Evolutionary conservation across 2,113 vertebrate genomes (phyloP), one percentile per base, ranked within the genome.

Genomic region (Rhombomys opimus): DNA sequence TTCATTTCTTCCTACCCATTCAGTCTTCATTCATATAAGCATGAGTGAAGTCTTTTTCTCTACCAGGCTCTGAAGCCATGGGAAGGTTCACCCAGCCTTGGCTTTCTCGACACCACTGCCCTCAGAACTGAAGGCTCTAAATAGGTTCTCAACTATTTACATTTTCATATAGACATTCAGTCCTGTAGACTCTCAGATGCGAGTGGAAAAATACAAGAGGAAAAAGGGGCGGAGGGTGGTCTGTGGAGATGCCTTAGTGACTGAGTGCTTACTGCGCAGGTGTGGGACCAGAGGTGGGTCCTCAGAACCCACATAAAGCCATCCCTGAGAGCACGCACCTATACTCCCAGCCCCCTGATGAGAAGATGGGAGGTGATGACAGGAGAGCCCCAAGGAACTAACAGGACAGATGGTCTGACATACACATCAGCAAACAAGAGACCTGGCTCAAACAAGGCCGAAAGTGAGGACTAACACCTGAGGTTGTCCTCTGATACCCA

Each of bases 191-290:
- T 10, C 38, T 1, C 17, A 57, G 27, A 85, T 7, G 80, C 35
- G 20, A 46, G 13, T 32, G 18, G 82, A 67, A 67, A 67, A 50
- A 20, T 12, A 50, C 9, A 11, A 46, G 59, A 5, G 12, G 13
- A 25, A 41, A 25, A 10, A 0, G 18, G 32, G n/a, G 70, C 2
- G 6, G 18, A 7, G 1, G 5, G 14, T 7, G 7, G 50, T 30
- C 50, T 80, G 50, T 52, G 52, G 63, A 50, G 38, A 67, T 50
- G 84, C 17, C 14, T 50, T 38, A 86, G 41, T 35, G 27, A 11
- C 25, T 50, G 17, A 27, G 59, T 10, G 63, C 41, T 86, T 35
- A 20, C 63, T 50, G 63, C 15, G 8, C 27, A 32, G 18, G 61
- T 23, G 20, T 67, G 38, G 67, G 84, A 20, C 61, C 84, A 7